Evolutionary conservation across 2,797 vertebrate species (phyloP), one percentile per base, ranked within the genome.

Genomic region (Periparus ater): DNA sequence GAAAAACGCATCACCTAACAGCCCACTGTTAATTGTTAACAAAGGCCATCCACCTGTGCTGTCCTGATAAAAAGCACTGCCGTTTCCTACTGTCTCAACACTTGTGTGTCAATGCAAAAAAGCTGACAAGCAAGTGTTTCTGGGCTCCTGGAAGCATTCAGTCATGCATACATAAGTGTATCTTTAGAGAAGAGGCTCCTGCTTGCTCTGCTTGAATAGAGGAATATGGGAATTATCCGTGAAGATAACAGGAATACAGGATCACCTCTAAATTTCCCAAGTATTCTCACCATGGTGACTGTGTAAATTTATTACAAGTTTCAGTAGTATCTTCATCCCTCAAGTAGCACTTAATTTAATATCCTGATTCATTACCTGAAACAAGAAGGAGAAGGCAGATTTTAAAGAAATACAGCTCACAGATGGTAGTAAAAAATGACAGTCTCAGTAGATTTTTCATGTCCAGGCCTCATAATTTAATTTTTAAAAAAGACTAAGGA

Each of bases 301-400:
- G 61, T 2, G 19, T 77, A 82, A 89, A 90, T 93, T 89, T 85
- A 87, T 80, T 71, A 26, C 44, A 79, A 71, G 47, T 62, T 93
- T 77, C 75, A 68, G 47, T 27, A 74, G 30, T 44, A 68, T 53
- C 72, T 92, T 89, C 91, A 85, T 71, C 45, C 60, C 91, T 85
- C 93, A 79, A 68, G 68, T 44, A 77, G 13, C 20, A 38, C 30
- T 60, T 91, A 73, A 79, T 91, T 93, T 71, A 85, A 80, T 92
- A 83, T 65, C 44, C 32, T 48, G 54, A 92, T 82, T 95, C 67
- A 62, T 75, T 82, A 87, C 58, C 61, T 80, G 58, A 93, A 95
- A 85, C 20, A 83, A 85, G 54, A 7, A 60, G 32, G 42, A 80
- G 27, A 94, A 94, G 70, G 21, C 17, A 75, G 25, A 44, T 80